Conservation (phyloP, 2,113 vertebrate species). For the Pungitius pungitius region DNA sequence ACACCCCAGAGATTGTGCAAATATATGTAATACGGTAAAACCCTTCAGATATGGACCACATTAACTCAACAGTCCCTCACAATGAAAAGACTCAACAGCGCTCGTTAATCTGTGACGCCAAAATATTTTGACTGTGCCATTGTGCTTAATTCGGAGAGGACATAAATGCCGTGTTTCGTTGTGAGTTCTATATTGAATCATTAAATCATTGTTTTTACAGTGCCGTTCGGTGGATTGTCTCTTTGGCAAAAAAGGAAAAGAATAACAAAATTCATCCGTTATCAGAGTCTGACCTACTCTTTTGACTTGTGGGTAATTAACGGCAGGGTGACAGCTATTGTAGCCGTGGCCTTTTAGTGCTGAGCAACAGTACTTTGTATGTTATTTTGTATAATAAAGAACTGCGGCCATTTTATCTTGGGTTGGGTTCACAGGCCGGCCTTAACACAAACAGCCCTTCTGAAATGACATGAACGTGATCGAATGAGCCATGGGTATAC, state of each 20-base stretch:
- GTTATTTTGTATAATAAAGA: slow-evolving; percentile 34
- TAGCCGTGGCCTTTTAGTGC: slow-evolving; percentile 46
- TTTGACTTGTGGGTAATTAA: slow-evolving; percentile 64
- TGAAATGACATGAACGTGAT: slow-evolving; percentile 20
- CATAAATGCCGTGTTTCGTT: slow-evolving; percentile 35
- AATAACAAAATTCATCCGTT: slow-evolving; percentile 61
- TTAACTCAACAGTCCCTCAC: slow-evolving; percentile 39
- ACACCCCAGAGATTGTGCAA: slow-evolving; percentile 35
- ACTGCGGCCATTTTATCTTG: slow-evolving; percentile 31
- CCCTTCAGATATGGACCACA: slow-evolving; percentile 24
- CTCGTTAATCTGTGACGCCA: slow-evolving; percentile 60
- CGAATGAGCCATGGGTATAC: slow-evolving; percentile 3
- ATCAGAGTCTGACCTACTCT: slow-evolving; percentile 62
- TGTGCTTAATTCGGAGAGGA: slow-evolving; percentile 58
- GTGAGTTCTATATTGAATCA: slow-evolving; percentile 44
- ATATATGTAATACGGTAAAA: slow-evolving; percentile 55
- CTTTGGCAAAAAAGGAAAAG: slow-evolving; percentile 48
- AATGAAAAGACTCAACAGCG: slow-evolving; percentile 30
- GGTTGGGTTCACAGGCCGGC: slow-evolving; percentile 8
- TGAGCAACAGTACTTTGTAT: slow-evolving; percentile 28
- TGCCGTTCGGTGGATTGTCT: slow-evolving; percentile 41
- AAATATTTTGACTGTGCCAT: slow-evolving; percentile 57
- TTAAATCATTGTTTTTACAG: slow-evolving; percentile 66
- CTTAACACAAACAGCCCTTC: slow-evolving; percentile 36
- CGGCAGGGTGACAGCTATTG: slow-evolving; percentile 56